phyloP scores from a whole-genome alignment of 1,140 invertebrate species.

The Rhyacophila brunnea region DNA sequence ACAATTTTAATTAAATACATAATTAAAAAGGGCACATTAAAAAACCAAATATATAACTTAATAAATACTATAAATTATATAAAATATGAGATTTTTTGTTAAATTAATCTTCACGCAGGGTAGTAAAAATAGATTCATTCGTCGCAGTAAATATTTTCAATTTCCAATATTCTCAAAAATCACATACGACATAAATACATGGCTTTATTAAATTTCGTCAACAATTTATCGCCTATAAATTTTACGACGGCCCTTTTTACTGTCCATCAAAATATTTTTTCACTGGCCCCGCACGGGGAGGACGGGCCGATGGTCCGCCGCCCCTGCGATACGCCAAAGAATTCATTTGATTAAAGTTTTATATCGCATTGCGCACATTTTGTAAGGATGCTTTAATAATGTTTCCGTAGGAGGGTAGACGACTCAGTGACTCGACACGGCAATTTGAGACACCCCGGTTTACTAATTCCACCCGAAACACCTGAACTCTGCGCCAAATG shows the following conservation, averaged over 20 bases:
- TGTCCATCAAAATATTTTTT: not conserved
- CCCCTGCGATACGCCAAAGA: constrained; percentile 1
- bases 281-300: not conserved
- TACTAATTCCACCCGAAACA: not conserved
- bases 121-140: too few relatives aligned
- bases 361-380: constrained; percentile 1
- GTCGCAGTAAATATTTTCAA: too few relatives aligned
- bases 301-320: not conserved
- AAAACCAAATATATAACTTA: too few relatives aligned
- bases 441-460: not conserved
- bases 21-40: too few relatives aligned
- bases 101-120: too few relatives aligned
- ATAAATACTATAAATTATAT: too few relatives aligned
- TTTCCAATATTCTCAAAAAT: too few relatives aligned
- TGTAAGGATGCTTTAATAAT: not conserved
- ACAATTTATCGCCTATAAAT: not conserved
- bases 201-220: too few relatives aligned
- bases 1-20: too few relatives aligned
- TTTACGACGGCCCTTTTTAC: not conserved
- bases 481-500: not conserved
- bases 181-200: too few relatives aligned
- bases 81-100: too few relatives aligned
- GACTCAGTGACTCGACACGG: not conserved
- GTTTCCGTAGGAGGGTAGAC: not conserved
- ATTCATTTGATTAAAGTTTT: constrained; percentile 26